Base-by-base conservation (phyloP, 2,888 invertebrate genomes). In the Epinotia brunnichana region DNA sequence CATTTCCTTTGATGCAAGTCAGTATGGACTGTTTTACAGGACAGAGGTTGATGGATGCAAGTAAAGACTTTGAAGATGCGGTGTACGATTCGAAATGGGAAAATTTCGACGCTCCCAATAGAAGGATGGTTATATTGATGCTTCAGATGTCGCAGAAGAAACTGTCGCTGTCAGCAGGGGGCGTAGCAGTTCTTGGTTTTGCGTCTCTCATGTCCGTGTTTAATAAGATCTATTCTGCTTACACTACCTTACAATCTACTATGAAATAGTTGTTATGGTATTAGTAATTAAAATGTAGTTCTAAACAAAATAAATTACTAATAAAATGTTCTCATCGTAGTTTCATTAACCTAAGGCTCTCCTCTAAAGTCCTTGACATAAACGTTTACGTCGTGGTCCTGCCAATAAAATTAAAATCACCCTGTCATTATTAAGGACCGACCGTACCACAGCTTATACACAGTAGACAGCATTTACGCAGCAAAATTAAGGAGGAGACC, bases 11-110 rank as follows among this genome's bases (percentile, higher is more conserved):
- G 17, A 59, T 59, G 57, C 57, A 59, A 9, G 57, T 59, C 4
- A n/a, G 57, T n/a, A 59, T 59, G 57, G 57, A 59, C 3, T 59
- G 57, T 59, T 59, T 17, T 10, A 35, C 57, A 17, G 57, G 57
- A 0, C 57, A 59, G 10, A 35, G 10, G 24, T 35, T 59, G 10
- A 59, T 59, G 13, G 29, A 59, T 17, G 57, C 57, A 2, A n/a
- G 57, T 59, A 3, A 10, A 10, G 57, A 59, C 9, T 59, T 59
- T 9, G 57, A 59, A 3, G 35, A 35, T 5, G 57, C 57, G 2
- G 17, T 59, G 9, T 59, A 59, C 17, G 57, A 59, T 35, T 59
- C 35, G 9, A n/a, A 35, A 3, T 59, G 57, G 57, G 57, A 59
- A 10, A 59, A 35, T 10, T 59, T 59, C 17, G 17, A 59, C 5